These are phyloP conservation scores for Regulus satrapa DNA, from an alignment of 2,113 vertebrate species.

Conservation along the genomic window DNA sequence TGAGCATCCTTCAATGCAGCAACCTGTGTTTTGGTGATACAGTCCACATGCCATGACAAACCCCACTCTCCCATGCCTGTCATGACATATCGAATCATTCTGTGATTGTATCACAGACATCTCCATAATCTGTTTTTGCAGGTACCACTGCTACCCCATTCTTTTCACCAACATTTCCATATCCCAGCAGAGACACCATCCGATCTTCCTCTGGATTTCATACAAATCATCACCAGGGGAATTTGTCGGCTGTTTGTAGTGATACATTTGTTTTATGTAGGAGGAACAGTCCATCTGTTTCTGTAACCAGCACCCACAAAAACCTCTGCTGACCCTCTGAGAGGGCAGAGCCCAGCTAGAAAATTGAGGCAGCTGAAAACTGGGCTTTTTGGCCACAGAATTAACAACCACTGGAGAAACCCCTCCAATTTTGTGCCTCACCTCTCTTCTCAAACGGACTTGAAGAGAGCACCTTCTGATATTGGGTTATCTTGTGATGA, in stretches of 20 bases:
- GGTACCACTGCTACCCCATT: background rate
- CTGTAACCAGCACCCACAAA: background rate
- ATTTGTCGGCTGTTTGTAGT: background rate
- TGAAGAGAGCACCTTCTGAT: background rate
- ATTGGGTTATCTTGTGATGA: background rate
- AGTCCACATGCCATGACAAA: background rate
- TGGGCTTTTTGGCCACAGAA: background rate
- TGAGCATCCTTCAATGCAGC: background rate
- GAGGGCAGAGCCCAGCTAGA: background rate
- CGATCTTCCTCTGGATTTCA: background rate
- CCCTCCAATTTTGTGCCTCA: background rate
- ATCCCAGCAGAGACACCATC: background rate
- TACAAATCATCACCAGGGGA: background rate
- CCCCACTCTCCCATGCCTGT: background rate
- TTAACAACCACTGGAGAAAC: background rate
- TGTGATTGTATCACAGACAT: background rate
- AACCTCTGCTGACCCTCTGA: background rate
- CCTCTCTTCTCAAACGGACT: background rate
- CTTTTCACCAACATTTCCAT: background rate
- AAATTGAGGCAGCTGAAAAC: background rate
- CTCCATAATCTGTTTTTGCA: background rate
- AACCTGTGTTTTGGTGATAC: background rate
- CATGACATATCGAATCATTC: background rate
- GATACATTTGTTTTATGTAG: background rate
- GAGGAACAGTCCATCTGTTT: background rate